These are phyloP conservation scores for Muscina levida DNA, from an alignment of 2,888 invertebrate genomes.

Conservation along the genomic window DNA sequence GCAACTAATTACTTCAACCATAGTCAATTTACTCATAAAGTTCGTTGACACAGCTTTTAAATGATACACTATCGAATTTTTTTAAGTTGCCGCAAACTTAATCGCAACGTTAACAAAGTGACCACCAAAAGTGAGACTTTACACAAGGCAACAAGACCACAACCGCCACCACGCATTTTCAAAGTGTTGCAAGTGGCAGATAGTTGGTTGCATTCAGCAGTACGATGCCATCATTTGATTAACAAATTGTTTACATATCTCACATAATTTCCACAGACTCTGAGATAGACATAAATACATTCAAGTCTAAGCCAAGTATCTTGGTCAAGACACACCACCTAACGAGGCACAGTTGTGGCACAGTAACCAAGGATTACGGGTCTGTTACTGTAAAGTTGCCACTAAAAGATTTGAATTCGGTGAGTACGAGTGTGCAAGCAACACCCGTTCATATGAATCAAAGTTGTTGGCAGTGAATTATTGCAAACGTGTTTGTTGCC, in stretches of 20 bases:
- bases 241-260: slow-evolving; percentile 73
- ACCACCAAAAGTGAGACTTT: slow-evolving; percentile 25
- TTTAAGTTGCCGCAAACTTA: too few relatives aligned
- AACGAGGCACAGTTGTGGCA: not conserved
- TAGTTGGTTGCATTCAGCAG: slow-evolving; percentile 2
- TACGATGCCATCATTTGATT: slow-evolving; percentile 75
- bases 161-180: too few relatives aligned
- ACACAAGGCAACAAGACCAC: not conserved
- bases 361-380: slow-evolving; percentile 63
- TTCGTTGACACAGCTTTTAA: too few relatives aligned
- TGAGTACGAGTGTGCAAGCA: slow-evolving; percentile 54
- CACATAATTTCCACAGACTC: slow-evolving; percentile 2
- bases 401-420: slow-evolving; percentile 18
- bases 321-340: slow-evolving; percentile 35
- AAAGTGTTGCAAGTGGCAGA: not conserved
- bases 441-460: slow-evolving; percentile 60
- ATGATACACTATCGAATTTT: too few relatives aligned
- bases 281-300: too few relatives aligned
- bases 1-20: slow-evolving; percentile 20
- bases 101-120: too few relatives aligned
- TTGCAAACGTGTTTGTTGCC: slow-evolving; percentile 78
- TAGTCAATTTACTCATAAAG: slow-evolving; percentile 15
- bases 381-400: slow-evolving; percentile 15
- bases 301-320: slow-evolving; percentile 3
- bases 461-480: slow-evolving; percentile 77